Percentiles rank a stretch among this genome's conserved stretches.
Conservation (phyloP, 1,140 invertebrate species). For the Manduca sexta region DNA sequence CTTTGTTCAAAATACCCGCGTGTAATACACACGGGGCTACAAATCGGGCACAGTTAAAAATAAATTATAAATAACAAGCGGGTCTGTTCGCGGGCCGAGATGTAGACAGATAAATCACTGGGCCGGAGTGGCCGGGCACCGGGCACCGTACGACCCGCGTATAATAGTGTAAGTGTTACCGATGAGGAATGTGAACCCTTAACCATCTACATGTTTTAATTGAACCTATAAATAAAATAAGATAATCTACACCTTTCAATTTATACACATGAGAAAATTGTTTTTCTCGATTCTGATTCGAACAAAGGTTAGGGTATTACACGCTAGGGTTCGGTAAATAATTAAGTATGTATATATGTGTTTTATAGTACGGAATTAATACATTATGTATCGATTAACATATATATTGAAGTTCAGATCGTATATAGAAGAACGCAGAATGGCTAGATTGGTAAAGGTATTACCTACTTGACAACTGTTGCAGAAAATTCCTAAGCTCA, state of each 20-base stretch:
- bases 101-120: slow-evolving; percentile 67
- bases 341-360: neutral
- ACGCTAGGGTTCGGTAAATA: neutral
- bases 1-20: neutral
- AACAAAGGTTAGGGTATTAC: neutral
- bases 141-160: slow-evolving; percentile 28
- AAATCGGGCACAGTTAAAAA: slow-evolving; percentile 70
- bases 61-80: slow-evolving; percentile 72
- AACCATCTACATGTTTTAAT: slow-evolving; percentile 30
- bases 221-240: slow-evolving; percentile 10
- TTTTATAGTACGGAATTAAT: neutral
- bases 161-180: slow-evolving; percentile 52
- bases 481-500: too few relatives aligned
- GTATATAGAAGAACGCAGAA: neutral
- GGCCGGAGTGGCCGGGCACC: slow-evolving; percentile 11
- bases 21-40: slow-evolving; percentile 26
- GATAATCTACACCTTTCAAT: too few relatives aligned
- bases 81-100: slow-evolving; percentile 65
- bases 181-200: slow-evolving; percentile 44
- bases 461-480: too few relatives aligned
- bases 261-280: too few relatives aligned
- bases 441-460: too few relatives aligned
- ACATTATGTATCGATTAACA: neutral
- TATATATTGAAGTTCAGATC: neutral
- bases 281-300: too few relatives aligned